A percentile compares a stretch with the other conserved stretches of the same genome.
Evolutionary conservation across 92 coral and sea anemone genomes (phyloP).

Genomic region (Zoanthus gigantus): DNA sequence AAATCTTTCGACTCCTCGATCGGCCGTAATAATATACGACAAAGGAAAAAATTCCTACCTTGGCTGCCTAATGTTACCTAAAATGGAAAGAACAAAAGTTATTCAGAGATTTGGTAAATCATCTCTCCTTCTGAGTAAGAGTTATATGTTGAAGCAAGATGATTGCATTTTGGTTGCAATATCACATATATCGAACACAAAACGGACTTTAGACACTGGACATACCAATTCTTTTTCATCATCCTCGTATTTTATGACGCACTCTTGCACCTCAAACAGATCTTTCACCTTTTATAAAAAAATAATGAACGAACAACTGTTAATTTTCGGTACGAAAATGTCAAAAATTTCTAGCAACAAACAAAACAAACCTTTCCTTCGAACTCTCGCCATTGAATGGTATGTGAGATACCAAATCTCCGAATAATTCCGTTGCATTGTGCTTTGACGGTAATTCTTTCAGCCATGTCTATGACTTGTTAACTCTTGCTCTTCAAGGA

Average conservation of each 20-base stretch:
- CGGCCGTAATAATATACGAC: too few species aligned
- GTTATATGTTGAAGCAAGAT: not conserved
- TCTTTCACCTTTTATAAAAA: not conserved
- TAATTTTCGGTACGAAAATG: not conserved
- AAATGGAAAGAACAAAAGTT: not conserved
- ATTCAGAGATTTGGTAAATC: not conserved
- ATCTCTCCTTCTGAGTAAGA: not conserved
- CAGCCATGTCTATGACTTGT: not conserved
- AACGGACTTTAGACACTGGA: not conserved
- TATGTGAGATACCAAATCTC: not conserved
- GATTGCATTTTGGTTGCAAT: not conserved
- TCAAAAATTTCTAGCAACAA: not conserved
- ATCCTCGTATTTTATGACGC: conserved; percentile 4
- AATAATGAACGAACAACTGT: not conserved
- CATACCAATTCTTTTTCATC: conserved; percentile 9
- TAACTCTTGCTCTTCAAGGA: not conserved
- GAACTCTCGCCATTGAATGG: not conserved
- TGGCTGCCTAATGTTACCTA: not conserved
- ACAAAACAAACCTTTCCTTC: conserved; percentile 7
- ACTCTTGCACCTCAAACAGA: not conserved
- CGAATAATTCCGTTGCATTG: not conserved
- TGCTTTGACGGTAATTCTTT: not conserved
- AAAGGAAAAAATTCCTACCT: not conserved
- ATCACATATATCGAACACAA: not conserved
- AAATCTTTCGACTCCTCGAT: too few species aligned